These are phyloP conservation scores for Drosophila falleni DNA, from an alignment of 2,888 invertebrate species.

Conservation along the genomic window DNA sequence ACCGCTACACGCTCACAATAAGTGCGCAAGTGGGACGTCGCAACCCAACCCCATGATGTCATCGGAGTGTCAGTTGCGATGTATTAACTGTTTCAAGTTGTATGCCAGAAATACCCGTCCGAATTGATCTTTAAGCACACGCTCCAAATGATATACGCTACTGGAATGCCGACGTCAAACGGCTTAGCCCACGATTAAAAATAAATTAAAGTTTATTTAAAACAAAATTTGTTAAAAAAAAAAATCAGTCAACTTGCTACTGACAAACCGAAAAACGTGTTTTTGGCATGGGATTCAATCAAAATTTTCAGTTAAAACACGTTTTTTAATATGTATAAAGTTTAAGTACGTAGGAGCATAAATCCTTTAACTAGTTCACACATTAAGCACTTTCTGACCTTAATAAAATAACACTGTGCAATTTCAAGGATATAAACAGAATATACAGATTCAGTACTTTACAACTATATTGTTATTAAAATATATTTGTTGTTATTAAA, in stretches of 20 bases:
- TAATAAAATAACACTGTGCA: no score
- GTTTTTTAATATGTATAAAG: not conserved
- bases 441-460: no score
- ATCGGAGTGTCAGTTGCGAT: conserved; percentile 19
- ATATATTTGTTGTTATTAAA: no score
- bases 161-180: conserved; percentile 24
- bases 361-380: not conserved
- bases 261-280: not conserved
- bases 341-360: no score
- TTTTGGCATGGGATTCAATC: not conserved
- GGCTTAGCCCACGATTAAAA: conserved; percentile 12
- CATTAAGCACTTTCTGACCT: no score
- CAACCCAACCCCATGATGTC: conserved; percentile 54
- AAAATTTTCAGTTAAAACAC: not conserved
- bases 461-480: no score
- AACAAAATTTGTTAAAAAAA: not conserved
- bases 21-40: conserved; percentile 68
- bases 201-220: not conserved
- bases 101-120: conserved; percentile 20
- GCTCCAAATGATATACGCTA: conserved; percentile 28
- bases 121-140: conserved; percentile 16
- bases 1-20: conserved; percentile 61
- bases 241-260: conserved; percentile 14
- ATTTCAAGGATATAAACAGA: no score
- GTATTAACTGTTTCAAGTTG: conserved; percentile 29